These are phyloP conservation scores for Rhyzopertha dominica DNA, from an alignment of 1,140 invertebrate species.

Conservation along the genomic window DNA sequence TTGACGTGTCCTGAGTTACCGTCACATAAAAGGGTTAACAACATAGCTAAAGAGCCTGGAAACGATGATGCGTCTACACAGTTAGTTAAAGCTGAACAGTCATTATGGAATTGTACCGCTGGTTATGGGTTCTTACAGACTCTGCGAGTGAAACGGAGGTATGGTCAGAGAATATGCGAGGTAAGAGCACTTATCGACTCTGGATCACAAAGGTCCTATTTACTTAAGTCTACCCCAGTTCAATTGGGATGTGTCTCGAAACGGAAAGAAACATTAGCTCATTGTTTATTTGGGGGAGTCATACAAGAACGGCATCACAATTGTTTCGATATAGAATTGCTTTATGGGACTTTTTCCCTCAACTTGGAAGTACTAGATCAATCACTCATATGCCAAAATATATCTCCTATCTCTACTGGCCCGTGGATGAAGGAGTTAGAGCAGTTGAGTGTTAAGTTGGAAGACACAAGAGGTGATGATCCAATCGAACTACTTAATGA, in stretches of 20 bases:
- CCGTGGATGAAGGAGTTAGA: slow-evolving; percentile 16
- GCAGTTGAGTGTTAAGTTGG: slow-evolving; percentile 1
- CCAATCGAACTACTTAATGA: slow-evolving; percentile 18
- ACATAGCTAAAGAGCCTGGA: no score
- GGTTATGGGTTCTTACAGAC: no score
- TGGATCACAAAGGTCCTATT: slow-evolving; percentile 10
- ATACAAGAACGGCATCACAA: neutral
- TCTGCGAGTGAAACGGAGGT: no score
- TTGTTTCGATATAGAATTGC: neutral
- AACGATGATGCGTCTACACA: no score
- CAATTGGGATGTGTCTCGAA: slow-evolving; percentile 3
- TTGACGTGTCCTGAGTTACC: no score
- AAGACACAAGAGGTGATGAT: neutral
- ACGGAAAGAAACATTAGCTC: slow-evolving; percentile 8
- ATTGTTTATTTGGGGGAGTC: slow-evolving; percentile 16
- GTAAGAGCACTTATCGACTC: slow-evolving; percentile 6
- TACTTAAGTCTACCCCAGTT: neutral
- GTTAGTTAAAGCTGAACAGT: no score
- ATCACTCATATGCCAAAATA: slow-evolving; percentile 15
- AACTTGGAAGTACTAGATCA: slow-evolving; percentile 16
- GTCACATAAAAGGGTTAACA: no score
- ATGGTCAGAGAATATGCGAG: no score
- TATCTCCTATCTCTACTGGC: slow-evolving; percentile 7
- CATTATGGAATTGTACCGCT: no score
- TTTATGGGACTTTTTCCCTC: slow-evolving; percentile 1